Conservation (phyloP, 1,140 invertebrate species). For the Telenomus remus region DNA sequence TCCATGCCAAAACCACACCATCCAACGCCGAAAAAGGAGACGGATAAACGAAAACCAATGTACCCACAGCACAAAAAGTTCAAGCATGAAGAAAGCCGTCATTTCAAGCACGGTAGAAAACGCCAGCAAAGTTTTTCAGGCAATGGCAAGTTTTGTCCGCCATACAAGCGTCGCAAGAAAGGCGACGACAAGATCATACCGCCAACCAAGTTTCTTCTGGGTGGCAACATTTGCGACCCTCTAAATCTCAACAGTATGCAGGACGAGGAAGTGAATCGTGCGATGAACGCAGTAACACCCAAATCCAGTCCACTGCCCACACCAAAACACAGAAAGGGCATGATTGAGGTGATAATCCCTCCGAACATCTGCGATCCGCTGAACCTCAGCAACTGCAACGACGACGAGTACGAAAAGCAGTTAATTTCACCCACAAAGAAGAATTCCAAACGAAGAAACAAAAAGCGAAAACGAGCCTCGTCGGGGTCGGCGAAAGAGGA, state of each 20-base stretch:
- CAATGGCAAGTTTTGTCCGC: conserved; percentile 72
- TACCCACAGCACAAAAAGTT: conserved; percentile 68
- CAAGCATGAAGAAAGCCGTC: conserved; percentile 71
- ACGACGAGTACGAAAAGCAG: conserved; percentile 86
- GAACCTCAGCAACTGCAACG: conserved; percentile 87
- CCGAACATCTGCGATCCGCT: conserved; percentile 94
- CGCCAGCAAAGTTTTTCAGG: conserved; percentile 76
- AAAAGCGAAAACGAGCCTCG: conserved; percentile 75
- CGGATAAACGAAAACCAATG: conserved; percentile 65
- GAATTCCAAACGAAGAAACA: conserved; percentile 76
- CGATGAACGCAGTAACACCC: conserved; percentile 91
- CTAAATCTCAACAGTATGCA: conserved; percentile 94
- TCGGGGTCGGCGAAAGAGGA: conserved; percentile 76
- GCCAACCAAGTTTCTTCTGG: conserved; percentile 94
- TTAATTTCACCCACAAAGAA: conserved; percentile 81
- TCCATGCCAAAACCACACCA: neutral
- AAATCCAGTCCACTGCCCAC: conserved; percentile 92
- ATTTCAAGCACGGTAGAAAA: conserved; percentile 75
- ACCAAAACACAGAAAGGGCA: conserved; percentile 86
- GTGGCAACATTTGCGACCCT: conserved; percentile 96
- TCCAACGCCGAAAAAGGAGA: conserved; percentile 66
- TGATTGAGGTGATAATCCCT: conserved; percentile 93
- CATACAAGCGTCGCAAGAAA: conserved; percentile 82
- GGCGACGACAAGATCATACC: conserved; percentile 78
- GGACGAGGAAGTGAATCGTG: conserved; percentile 89